phyloP scores from a whole-genome alignment of 1,140 invertebrate species.

The Eufriesea mexicana region DNA sequence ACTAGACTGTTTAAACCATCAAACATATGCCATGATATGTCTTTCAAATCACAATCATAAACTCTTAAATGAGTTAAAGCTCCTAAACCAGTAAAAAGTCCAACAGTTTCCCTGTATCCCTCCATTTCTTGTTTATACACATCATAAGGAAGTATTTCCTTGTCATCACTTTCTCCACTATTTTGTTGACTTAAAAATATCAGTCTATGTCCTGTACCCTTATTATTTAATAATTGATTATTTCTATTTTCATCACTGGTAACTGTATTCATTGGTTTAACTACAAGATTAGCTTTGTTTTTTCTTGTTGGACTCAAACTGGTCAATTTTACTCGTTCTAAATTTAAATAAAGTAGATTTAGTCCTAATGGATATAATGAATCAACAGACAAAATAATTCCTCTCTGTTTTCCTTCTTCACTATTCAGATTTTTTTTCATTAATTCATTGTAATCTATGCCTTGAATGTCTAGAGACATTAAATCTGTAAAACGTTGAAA shows the following conservation, averaged over 20 bases:
- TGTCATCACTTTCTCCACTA: constrained; percentile 74
- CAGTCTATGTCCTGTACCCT: constrained; percentile 73
- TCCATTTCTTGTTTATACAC: constrained; percentile 84
- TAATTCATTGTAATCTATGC: constrained; percentile 75
- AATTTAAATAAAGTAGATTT: constrained; percentile 75
- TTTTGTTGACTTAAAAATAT: constrained; percentile 78
- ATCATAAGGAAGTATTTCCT: constrained; percentile 86
- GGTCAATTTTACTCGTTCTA: constrained; percentile 75
- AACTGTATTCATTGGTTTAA: constrained; percentile 73
- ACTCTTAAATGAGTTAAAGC: constrained; percentile 84
- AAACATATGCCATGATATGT: constrained; percentile 88
- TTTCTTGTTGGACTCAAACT: constrained; percentile 67
- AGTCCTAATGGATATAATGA: constrained; percentile 72
- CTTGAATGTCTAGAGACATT: constrained; percentile 85
- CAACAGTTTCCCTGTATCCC: constrained; percentile 77
- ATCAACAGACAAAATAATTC: constrained; percentile 74
- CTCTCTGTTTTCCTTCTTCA: constrained; percentile 49
- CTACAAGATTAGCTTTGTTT: constrained; percentile 74
- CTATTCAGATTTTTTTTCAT: constrained; percentile 37
- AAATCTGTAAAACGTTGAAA: constrained; percentile 83
- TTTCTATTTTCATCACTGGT: constrained; percentile 45
- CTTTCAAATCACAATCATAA: constrained; percentile 84
- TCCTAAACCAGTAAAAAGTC: constrained; percentile 83
- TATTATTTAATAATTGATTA: constrained; percentile 30
- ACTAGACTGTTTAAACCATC: constrained; percentile 84